Base-by-base conservation (phyloP, 1,140 invertebrate genomes). In the Aphelenchoides avenae region DNA sequence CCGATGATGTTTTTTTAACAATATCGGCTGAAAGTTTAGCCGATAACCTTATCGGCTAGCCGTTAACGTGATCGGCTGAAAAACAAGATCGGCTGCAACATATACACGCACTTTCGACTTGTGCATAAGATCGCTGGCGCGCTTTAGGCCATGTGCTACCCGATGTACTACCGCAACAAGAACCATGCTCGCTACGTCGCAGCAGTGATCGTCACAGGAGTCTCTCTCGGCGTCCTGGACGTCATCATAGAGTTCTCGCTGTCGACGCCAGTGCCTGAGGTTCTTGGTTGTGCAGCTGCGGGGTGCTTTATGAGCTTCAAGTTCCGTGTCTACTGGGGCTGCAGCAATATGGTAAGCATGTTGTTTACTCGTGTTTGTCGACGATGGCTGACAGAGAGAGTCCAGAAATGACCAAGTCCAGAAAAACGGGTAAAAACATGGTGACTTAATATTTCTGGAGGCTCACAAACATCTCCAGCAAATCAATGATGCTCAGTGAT, bases 81-180 rank as follows among this genome's bases (percentile, higher is more conserved):
- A n/a, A n/a, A n/a, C n/a, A n/a, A n/a, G n/a, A n/a, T n/a, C n/a
- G n/a, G n/a, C n/a, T n/a, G n/a, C n/a, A n/a, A n/a, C n/a, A n/a
- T n/a, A n/a, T 26, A 37, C 53, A 22, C 22, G 15, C 18, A 15
- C 18, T 51, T 44, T 46, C 5, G 51, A 3, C 15, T 46, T 1
- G 1, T 20, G 18, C 5, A 4, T 5, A 29, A n/a, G n/a, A n/a
- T n/a, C n/a, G n/a, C n/a, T n/a, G n/a, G n/a, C n/a, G n/a, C n/a
- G 33, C 36, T 60, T 60, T 54, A 60, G 61, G 57, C 57, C 5
- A 63, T 60, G 48, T 9, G 40, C 11, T 64, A 46, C 20, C 39
- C 57, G 24, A 15, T 64, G 6, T 39, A 18, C 20, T 60, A 60
- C 27, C 57, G 57, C 2, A n/a, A 22, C 5, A 66, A 62, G n/a